Evolutionary conservation across 2,113 vertebrate genomes (phyloP).

Genomic region (Dermatemys mawii): DNA sequence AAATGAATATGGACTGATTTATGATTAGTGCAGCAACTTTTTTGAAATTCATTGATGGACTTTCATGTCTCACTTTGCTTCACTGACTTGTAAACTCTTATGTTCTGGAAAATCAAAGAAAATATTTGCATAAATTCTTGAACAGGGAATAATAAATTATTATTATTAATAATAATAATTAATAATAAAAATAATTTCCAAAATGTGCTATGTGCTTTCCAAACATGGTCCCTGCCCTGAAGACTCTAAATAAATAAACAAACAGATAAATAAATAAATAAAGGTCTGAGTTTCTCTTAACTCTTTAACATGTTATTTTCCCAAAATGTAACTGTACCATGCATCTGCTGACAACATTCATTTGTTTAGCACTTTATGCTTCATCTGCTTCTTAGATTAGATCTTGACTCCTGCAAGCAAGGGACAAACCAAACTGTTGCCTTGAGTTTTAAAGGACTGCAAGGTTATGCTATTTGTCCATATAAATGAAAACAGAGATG

Average conservation of each 20-base stretch:
- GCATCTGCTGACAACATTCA: conserved; percentile 49
- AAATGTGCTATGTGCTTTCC: background rate
- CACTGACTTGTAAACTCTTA: background rate
- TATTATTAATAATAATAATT: background rate
- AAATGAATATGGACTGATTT: conserved; percentile 21
- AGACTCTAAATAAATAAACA: background rate
- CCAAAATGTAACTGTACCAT: conserved; percentile 49
- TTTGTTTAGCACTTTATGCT: conserved; percentile 27
- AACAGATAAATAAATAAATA: background rate
- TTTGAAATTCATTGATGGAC: conserved; percentile 11
- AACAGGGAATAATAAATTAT: background rate
- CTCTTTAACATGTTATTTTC: conserved; percentile 54
- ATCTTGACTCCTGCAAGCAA: background rate
- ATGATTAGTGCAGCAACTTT: conserved; percentile 9
- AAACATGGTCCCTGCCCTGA: background rate
- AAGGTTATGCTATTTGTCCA: background rate
- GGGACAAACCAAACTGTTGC: background rate
- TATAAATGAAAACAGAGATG: background rate
- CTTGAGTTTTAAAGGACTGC: background rate
- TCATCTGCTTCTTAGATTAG: conserved; percentile 30
- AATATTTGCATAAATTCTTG: background rate
- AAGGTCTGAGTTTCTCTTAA: conserved; percentile 6
- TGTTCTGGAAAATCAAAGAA: background rate
- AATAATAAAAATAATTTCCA: background rate
- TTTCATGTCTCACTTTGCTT: conserved; percentile 7